phyloP scores from a whole-genome alignment of 2,797 vertebrate species.

The Ciconia nigra region DNA sequence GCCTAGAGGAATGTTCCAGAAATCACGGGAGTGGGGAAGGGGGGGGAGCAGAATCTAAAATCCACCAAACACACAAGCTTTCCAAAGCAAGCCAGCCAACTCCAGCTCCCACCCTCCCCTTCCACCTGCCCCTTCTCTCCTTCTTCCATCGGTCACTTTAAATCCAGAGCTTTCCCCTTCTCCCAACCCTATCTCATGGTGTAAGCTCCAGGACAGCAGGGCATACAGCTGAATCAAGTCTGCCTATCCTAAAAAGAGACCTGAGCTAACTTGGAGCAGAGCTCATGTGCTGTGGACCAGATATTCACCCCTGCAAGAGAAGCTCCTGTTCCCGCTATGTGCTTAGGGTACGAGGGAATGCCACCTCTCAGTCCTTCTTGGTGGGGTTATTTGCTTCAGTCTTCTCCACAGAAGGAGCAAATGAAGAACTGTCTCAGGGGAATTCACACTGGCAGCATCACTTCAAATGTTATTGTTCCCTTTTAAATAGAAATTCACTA shows the following conservation, averaged over 20 bases:
- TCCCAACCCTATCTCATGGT: fast-evolving
- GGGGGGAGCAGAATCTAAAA: background rate
- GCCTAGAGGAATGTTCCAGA: constrained; percentile 54
- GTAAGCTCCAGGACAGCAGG: background rate
- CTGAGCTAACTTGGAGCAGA: background rate
- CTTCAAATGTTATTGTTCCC: background rate
- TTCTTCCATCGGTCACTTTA: background rate
- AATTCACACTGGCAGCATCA: background rate
- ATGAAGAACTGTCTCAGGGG: background rate
- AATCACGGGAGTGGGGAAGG: constrained; percentile 1
- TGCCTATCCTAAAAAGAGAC: background rate
- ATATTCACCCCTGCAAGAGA: background rate
- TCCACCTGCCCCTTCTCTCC: background rate
- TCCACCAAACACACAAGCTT: background rate
- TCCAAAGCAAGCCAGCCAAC: background rate
- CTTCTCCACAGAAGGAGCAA: background rate
- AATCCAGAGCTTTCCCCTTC: background rate
- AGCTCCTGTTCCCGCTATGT: background rate
- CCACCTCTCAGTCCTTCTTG: background rate
- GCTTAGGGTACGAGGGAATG: background rate
- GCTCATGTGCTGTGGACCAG: background rate
- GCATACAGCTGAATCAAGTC: background rate
- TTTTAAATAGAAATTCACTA: background rate
- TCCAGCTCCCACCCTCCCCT: background rate
- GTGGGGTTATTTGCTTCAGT: background rate